Percentiles rank a stretch among this genome's conserved stretches.
These are phyloP conservation scores for Lycophotia porphyrea DNA, from an alignment of 2,888 invertebrate species.

Conservation along the genomic window DNA sequence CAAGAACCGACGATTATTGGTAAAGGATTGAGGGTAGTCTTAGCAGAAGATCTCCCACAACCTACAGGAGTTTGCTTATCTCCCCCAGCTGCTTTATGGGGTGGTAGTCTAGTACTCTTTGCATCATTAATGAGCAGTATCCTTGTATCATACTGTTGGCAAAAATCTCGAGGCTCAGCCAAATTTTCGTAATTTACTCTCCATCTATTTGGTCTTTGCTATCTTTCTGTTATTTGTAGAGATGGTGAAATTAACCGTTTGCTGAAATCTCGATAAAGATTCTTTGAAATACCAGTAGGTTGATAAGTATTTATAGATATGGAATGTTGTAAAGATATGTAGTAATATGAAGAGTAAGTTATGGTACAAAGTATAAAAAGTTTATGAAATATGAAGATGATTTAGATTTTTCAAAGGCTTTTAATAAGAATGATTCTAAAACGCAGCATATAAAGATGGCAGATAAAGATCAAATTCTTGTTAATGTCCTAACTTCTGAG, in stretches of 20 bases:
- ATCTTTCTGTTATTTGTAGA: conserved; percentile 44
- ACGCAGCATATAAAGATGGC: too few species aligned
- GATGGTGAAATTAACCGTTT: conserved; percentile 27
- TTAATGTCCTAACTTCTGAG: conserved; percentile 19
- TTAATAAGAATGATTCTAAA: conserved; percentile 1
- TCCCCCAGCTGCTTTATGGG: conserved; percentile 91
- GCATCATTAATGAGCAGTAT: conserved; percentile 90
- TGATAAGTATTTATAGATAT: conserved; percentile 57
- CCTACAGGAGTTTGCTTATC: conserved; percentile 91
- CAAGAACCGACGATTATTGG: conserved; percentile 91
- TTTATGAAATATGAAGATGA: background rate
- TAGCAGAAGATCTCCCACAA: conserved; percentile 92
- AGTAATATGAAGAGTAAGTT: conserved; percentile 40
- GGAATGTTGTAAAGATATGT: conserved; percentile 38
- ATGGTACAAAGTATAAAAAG: conserved; percentile 56
- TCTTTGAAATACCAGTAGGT: conserved; percentile 46
- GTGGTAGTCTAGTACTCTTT: conserved; percentile 90
- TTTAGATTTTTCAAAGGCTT: background rate
- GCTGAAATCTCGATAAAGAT: conserved; percentile 27
- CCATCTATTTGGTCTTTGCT: conserved; percentile 26
- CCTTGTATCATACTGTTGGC: conserved; percentile 84
- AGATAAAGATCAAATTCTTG: conserved; percentile 32
- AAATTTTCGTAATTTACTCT: conserved; percentile 76
- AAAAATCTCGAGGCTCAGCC: conserved; percentile 79
- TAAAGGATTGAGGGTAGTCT: conserved; percentile 92